These are phyloP conservation scores for Agapornis canus DNA, from an alignment of 2,797 vertebrate genomes.

Conservation along the genomic window DNA sequence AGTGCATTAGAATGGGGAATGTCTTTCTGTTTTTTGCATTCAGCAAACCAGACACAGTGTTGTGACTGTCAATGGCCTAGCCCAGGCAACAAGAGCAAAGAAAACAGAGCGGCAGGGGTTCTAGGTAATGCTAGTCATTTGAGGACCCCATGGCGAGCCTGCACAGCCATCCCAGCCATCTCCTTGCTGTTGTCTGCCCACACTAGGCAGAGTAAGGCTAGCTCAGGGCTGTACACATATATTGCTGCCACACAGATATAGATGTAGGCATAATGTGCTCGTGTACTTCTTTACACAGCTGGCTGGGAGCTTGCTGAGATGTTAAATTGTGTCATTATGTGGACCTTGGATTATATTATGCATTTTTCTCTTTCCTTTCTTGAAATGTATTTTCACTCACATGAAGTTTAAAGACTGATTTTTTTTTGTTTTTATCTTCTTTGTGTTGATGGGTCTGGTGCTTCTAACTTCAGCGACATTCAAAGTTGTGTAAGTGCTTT, in stretches of 20 bases:
- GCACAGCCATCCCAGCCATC: neutral
- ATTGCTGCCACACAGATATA: neutral
- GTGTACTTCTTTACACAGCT: neutral
- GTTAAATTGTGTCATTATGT: neutral
- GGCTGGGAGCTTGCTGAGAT: neutral
- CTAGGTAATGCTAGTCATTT: neutral
- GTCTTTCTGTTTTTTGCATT: neutral
- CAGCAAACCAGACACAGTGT: rapidly evolving
- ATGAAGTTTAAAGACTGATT: neutral
- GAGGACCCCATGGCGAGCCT: neutral
- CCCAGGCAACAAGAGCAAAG: neutral
- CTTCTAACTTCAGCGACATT: neutral
- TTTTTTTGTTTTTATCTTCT: neutral
- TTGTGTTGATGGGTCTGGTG: neutral
- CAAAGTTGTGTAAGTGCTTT: conserved; percentile 26
- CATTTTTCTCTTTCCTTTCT: neutral
- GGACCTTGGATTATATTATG: neutral
- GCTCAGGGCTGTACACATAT: neutral
- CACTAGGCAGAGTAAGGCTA: neutral
- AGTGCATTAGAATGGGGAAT: neutral
- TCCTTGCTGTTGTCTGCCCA: neutral
- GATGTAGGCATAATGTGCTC: neutral
- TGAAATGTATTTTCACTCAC: neutral
- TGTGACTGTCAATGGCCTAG: neutral
- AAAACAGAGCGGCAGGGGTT: neutral